Percentiles rank a stretch among this genome's conserved stretches.
phyloP scores from a whole-genome alignment of 2,888 invertebrate genomes.

The Drosophila atripex region DNA sequence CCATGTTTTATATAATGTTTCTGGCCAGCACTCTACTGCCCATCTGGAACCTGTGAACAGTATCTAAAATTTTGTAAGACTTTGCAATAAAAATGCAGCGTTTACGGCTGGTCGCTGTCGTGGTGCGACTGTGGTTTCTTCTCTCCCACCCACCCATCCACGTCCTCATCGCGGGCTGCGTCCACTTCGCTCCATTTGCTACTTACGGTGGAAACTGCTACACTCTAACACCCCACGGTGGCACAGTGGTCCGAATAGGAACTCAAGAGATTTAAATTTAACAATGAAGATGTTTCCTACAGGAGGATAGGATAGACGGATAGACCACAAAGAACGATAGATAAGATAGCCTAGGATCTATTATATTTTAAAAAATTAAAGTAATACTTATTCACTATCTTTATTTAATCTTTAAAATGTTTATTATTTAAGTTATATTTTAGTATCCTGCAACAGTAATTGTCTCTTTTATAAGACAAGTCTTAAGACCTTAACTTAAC shows the following conservation, averaged over 20 bases:
- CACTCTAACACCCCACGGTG: conserved; percentile 31
- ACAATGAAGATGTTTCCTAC: too few species aligned
- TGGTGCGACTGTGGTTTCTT: conserved; percentile 31
- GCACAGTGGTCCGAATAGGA: background rate
- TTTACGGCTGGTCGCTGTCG: conserved; percentile 61
- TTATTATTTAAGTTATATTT: too few species aligned
- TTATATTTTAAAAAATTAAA: too few species aligned
- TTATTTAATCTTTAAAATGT: too few species aligned
- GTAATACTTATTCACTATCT: too few species aligned
- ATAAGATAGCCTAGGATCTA: too few species aligned
- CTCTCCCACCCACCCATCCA: conserved; percentile 5
- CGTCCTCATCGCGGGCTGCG: conserved; percentile 20
- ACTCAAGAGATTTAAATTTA: too few species aligned
- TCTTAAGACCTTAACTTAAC: too few species aligned
- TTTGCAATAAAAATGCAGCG: conserved; percentile 67
- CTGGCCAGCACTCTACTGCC: conserved; percentile 22
- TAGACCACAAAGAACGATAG: too few species aligned
- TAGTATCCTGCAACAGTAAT: too few species aligned
- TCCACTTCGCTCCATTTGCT: conserved; percentile 52
- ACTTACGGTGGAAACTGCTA: conserved; percentile 44
- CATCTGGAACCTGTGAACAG: conserved; percentile 29
- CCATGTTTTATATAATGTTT: background rate
- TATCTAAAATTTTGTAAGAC: conserved; percentile 31
- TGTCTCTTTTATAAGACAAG: too few species aligned
- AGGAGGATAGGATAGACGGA: too few species aligned